These are phyloP conservation scores for Gavialis gangeticus DNA, from an alignment of 2,113 vertebrate genomes.

Conservation along the genomic window DNA sequence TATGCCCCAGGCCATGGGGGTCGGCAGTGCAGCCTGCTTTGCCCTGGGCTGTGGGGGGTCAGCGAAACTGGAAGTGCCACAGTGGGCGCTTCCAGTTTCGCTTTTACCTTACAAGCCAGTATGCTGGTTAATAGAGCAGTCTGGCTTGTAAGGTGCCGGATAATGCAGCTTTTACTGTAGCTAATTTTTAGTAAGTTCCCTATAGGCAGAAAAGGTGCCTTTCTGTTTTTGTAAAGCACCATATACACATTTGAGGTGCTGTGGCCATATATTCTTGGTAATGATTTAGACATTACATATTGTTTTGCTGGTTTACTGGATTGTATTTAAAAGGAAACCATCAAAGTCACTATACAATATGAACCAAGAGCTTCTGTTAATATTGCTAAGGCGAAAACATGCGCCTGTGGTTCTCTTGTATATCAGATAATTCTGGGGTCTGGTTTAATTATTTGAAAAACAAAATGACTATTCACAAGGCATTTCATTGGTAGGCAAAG, in stretches of 20 bases:
- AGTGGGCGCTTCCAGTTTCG: too few relatives aligned
- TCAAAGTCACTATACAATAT: rapidly evolving
- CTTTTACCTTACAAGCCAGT: too few relatives aligned
- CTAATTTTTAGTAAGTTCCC: not conserved
- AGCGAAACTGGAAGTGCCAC: too few relatives aligned
- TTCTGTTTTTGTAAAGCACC: not conserved
- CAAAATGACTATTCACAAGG: not conserved
- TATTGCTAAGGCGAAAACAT: not conserved
- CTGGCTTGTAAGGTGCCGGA: too few relatives aligned
- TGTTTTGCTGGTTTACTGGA: constrained; percentile 8
- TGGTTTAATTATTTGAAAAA: not conserved
- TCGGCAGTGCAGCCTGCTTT: too few relatives aligned
- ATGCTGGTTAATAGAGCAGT: too few relatives aligned
- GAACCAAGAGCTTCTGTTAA: not conserved
- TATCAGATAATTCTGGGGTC: not conserved
- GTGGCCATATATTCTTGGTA: not conserved
- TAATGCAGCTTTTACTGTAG: not conserved
- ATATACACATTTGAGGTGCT: too few relatives aligned
- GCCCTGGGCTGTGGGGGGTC: too few relatives aligned
- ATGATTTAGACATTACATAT: not conserved
- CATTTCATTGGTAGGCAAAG: not conserved
- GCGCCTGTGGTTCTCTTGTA: not conserved
- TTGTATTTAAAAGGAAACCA: not conserved
- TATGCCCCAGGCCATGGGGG: too few relatives aligned
- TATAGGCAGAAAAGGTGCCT: not conserved